These are phyloP conservation scores for Amia ocellicauda DNA, from an alignment of 2,113 vertebrate species.

Conservation along the genomic window DNA sequence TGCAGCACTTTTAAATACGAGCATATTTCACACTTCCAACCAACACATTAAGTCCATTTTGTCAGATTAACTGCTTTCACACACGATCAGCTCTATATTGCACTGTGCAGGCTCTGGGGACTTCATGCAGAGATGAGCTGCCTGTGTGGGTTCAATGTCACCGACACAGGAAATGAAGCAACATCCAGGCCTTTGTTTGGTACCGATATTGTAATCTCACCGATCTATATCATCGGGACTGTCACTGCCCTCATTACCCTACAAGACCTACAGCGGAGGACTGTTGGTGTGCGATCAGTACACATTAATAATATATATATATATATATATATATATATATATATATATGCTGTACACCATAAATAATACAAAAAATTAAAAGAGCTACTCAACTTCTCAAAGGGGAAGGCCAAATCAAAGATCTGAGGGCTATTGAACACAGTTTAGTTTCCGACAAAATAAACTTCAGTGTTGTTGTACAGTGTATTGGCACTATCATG, in stretches of 20 bases:
- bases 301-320: not conserved
- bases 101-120: not conserved
- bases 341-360: not conserved
- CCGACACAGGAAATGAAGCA: not conserved
- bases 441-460: too few species aligned
- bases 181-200: not conserved
- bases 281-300: not conserved
- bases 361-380: too few species aligned
- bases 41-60: not conserved
- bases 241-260: not conserved
- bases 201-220: not conserved
- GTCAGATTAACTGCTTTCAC: not conserved
- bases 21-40: not conserved
- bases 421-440: too few species aligned
- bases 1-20: not conserved
- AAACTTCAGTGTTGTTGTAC: too few species aligned
- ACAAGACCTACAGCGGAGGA: not conserved
- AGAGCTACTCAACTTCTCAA: too few species aligned
- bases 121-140: not conserved
- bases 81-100: not conserved
- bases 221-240: not conserved
- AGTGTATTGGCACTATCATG: too few species aligned
- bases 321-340: not conserved
- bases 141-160: not conserved
- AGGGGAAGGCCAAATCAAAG: too few species aligned